Base-by-base conservation (phyloP, 2,888 invertebrate genomes). In the Apotomis betuletana region DNA sequence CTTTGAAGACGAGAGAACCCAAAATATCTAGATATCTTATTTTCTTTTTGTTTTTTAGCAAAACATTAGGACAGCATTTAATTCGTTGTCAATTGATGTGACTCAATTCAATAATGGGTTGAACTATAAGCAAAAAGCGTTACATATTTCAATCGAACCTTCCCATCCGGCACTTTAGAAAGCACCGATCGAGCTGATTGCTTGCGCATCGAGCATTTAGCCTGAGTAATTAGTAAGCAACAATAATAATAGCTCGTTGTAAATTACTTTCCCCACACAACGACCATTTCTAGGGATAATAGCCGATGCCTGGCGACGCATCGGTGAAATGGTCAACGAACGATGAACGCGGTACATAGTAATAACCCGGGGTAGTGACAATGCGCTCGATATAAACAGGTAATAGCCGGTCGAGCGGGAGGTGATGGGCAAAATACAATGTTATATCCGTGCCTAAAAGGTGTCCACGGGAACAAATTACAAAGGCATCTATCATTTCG, bases 171-270 rank as follows among this genome's bases (percentile, higher is more conserved):
- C 69, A 70, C 74, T 74, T 77, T 78, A 77, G 81, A 80, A 81
- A 78, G 77, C 76, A 52, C 57, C 67, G 74, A 75, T 75, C 75
- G 73, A 75, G 62, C 67, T 75, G 75, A 79, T 78, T 77, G 77
- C 73, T 65, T 74, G 74, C 74, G 73, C 76, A 75, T 74, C 74
- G 76, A 72, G 77, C 76, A 77, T 77, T 83, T 77, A 77, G 75
- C 74, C 67, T 67, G 63, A 64, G 73, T 77, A 81, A 83, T 82
- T 82, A 83, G 75, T 74, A 70, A 76, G 59, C 75, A 74, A 73
- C 71, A 73, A 73, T 75, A 78, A 78, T 79, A 77, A 79, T 75
- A 77, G 68, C 68, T 67, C 73, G 63, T 67, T 63, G 71, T 67
- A 67, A 74, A 76, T 74, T 74, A 76, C 76, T 82, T 79, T 79